Percentiles rank a stretch among this genome's conserved stretches.
phyloP scores from a whole-genome alignment of 2,797 vertebrate genomes.

The Bovichtus variegatus region DNA sequence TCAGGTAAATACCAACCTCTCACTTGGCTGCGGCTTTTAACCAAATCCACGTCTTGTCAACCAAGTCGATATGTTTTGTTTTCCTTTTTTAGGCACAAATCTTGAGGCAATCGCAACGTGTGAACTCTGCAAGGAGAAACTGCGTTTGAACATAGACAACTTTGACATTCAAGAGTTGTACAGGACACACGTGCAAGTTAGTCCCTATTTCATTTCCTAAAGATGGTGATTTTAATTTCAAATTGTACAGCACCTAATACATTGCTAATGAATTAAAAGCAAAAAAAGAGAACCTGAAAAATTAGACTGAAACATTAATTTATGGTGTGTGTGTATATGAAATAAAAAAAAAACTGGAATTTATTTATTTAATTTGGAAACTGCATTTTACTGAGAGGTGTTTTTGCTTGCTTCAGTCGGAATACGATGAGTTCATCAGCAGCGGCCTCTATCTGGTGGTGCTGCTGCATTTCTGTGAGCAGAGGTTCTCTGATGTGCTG shows the following conservation, averaged over 20 bases:
- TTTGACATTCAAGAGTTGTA: constrained; percentile 98
- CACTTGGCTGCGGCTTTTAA: not conserved
- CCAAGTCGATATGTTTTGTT: not conserved
- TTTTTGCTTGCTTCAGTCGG: constrained; percentile 84
- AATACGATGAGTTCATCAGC: constrained; percentile 99
- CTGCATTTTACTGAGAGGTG: not conserved
- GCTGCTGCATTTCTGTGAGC: constrained; percentile 96
- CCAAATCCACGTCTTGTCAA: not conserved
- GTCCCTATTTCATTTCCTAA: constrained; percentile 54
- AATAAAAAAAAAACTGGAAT: no score
- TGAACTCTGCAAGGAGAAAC: constrained; percentile 97
- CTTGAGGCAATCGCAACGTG: constrained; percentile 96
- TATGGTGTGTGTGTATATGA: not conserved
- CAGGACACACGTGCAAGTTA: constrained; percentile 94
- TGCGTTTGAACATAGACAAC: constrained; percentile 95
- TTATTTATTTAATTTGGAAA: no score
- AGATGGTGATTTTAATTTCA: not conserved
- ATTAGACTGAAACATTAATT: not conserved
- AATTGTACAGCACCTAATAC: not conserved
- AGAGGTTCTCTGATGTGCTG: constrained; percentile 97
- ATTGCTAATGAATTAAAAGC: not conserved
- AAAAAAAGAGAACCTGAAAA: not conserved
- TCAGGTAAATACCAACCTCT: constrained; percentile 87
- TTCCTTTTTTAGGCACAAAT: constrained; percentile 86
- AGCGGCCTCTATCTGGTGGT: constrained; percentile 98